Percentiles rank a stretch among this genome's conserved stretches.
Conservation (phyloP, 2,797 vertebrate genomes). For the Thamnophis elegans region DNA sequence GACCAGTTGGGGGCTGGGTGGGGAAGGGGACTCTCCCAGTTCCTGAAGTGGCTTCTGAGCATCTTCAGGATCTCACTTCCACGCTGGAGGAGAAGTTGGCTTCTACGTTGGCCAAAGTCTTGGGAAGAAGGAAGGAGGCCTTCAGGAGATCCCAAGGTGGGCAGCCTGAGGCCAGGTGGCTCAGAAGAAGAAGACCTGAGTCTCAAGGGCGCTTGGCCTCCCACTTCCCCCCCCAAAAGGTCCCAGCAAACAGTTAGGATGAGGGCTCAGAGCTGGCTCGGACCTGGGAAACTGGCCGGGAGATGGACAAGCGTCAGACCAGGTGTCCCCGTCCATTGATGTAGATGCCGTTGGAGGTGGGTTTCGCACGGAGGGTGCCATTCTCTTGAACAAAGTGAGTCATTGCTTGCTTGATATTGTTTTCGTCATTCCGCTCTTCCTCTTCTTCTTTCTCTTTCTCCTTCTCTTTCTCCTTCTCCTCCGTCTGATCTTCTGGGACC, state of each 20-base stretch:
- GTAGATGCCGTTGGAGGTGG: slow-evolving; percentile 70
- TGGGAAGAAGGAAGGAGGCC: not conserved
- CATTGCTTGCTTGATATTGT: slow-evolving; percentile 83
- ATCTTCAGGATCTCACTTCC: too few species aligned
- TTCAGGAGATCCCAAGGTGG: too few species aligned
- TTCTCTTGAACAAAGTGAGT: slow-evolving; percentile 82
- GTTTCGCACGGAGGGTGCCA: slow-evolving; percentile 78
- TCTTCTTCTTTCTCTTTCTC: slow-evolving; percentile 65
- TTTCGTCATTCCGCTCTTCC: slow-evolving; percentile 72
- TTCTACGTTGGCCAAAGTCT: not conserved
- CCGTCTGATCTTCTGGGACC: slow-evolving; percentile 55
- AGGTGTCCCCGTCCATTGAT: slow-evolving; percentile 86
- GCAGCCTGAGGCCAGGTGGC: not conserved
- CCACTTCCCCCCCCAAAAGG: not conserved
- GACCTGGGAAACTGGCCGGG: not conserved
- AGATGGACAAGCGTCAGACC: slow-evolving; percentile 70
- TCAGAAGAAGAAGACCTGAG: not conserved
- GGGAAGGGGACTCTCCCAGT: not conserved
- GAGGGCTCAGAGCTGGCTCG: not conserved
- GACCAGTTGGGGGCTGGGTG: too few species aligned
- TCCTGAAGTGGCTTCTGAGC: not conserved
- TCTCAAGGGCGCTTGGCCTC: not conserved
- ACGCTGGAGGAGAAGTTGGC: not conserved
- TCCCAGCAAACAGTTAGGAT: not conserved
- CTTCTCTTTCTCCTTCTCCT: slow-evolving; percentile 49